Conservation (phyloP, 2,113 vertebrate genomes). For the Equus przewalskii region DNA sequence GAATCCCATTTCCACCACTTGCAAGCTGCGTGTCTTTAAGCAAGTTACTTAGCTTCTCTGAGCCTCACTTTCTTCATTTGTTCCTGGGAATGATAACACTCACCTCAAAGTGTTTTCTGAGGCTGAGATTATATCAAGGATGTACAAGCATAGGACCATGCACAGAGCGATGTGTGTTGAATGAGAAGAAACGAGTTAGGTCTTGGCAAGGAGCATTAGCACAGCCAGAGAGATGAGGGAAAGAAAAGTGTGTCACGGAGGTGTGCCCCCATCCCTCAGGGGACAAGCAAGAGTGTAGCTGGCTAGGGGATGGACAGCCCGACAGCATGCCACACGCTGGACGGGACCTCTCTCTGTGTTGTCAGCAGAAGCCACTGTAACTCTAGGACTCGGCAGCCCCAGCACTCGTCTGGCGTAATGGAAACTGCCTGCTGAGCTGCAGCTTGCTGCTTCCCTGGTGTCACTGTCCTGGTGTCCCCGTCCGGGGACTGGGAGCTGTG, state of each 20-base stretch:
- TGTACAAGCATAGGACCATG: not conserved
- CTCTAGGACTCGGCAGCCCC: not conserved
- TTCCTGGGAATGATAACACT: not conserved
- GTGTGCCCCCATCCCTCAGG: not conserved
- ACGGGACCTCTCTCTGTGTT: not conserved
- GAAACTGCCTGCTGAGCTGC: not conserved
- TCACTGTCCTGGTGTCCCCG: not conserved
- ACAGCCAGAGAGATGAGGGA: not conserved
- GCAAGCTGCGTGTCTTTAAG: not conserved
- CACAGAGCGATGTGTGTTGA: not conserved
- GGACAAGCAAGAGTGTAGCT: not conserved
- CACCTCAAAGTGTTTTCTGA: not conserved
- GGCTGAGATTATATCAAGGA: not conserved
- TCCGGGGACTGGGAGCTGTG: not conserved
- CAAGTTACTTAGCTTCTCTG: not conserved
- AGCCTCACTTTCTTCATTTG: not conserved
- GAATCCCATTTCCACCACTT: not conserved
- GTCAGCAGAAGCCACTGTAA: not conserved
- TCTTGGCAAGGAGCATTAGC: not conserved
- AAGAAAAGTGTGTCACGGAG: not conserved
- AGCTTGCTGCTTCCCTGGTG: not conserved
- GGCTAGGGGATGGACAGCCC: not conserved
- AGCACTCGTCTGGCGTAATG: not conserved
- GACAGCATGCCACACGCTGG: too few species aligned
- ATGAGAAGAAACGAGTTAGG: not conserved